Conservation (phyloP, 2,888 invertebrate species). For the Mechanitis mazaeus region DNA sequence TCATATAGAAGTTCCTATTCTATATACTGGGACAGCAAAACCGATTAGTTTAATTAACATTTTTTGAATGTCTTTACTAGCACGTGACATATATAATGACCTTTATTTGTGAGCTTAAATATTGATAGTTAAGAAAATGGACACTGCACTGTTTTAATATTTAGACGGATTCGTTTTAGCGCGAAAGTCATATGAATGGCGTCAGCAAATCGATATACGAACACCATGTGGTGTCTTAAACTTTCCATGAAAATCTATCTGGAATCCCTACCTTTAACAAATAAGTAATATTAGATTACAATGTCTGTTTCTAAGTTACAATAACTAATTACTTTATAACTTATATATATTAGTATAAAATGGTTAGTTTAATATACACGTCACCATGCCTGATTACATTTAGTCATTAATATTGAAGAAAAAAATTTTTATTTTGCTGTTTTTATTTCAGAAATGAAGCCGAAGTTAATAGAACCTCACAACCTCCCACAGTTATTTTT, state of each 20-base stretch:
- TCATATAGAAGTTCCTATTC: no score
- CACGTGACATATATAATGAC: slow-evolving; percentile 4
- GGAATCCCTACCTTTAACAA: no score
- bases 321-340: no score
- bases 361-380: no score
- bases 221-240: slow-evolving; percentile 42
- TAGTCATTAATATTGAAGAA: not conserved
- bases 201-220: slow-evolving; percentile 54
- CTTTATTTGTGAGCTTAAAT: not conserved
- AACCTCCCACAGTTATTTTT: slow-evolving; percentile 53
- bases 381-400: no score
- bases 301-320: no score
- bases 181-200: slow-evolving; percentile 47
- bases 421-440: not conserved
- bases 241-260: not conserved
- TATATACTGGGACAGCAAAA: not conserved
- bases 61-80: slow-evolving; percentile 6
- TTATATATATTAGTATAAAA: no score
- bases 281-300: no score
- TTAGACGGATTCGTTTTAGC: slow-evolving; percentile 32
- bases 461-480: slow-evolving; percentile 50
- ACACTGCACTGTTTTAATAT: not conserved
- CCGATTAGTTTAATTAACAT: not conserved
- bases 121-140: not conserved
- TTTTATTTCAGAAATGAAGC: slow-evolving; percentile 68